Conservation (phyloP, 2,888 invertebrate genomes). For the Drosophila paranaensis region DNA sequence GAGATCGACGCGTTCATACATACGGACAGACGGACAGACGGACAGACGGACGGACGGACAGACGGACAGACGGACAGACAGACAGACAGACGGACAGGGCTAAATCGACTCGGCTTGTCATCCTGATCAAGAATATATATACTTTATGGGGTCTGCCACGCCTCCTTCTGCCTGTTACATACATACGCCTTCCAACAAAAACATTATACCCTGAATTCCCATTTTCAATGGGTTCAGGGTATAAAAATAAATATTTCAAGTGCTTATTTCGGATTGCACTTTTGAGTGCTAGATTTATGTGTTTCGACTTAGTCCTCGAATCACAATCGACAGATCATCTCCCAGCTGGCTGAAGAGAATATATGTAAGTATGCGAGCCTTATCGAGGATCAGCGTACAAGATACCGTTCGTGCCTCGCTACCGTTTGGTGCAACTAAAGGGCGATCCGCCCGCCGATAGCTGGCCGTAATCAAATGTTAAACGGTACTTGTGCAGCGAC, state of each 20-base stretch:
- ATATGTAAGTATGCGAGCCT: conserved; percentile 4
- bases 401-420: conserved; percentile 21
- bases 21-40: too few species aligned
- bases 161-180: too few species aligned
- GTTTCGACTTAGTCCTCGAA: not conserved
- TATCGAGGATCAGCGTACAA: conserved; percentile 42
- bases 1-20: too few species aligned
- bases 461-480: conserved; percentile 68
- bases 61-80: too few species aligned
- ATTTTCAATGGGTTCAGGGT: too few species aligned
- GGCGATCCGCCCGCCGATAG: conserved; percentile 68
- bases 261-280: not conserved
- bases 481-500: conserved; percentile 62
- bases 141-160: too few species aligned
- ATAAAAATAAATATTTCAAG: not conserved
- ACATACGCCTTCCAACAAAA: too few species aligned
- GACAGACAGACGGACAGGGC: too few species aligned
- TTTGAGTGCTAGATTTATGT: not conserved
- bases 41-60: too few species aligned
- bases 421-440: conserved; percentile 30
- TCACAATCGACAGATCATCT: conserved; percentile 25
- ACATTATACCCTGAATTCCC: too few species aligned
- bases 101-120: too few species aligned
- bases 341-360: conserved; percentile 38
- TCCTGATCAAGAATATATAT: too few species aligned